Evolutionary conservation across 2,113 vertebrate species (phyloP), one percentile per base, ranked within the genome.

Genomic region (Pampusana beccarii): DNA sequence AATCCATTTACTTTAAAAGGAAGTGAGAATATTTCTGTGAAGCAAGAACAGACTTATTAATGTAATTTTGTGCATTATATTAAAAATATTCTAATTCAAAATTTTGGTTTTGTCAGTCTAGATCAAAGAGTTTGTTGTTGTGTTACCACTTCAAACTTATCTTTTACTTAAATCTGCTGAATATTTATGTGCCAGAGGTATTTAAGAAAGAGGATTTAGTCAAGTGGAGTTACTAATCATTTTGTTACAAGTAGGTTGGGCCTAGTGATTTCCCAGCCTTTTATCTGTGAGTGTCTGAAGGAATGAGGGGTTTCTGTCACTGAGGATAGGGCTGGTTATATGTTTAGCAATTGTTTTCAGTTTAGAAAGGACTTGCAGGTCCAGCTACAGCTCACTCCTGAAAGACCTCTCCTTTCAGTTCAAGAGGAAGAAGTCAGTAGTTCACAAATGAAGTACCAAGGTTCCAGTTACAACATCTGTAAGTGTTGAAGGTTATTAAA

Each of bases 51-150:
- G 79, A 94, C 65, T 21, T 33, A 91, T 14, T 64, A 80, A 8
- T 4, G 23, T 50, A 50, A 50, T 5, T 46, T 79, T 60, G 75
- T 80, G 78, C 9, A 9, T 48, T 42, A 33, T 51, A 83, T 83
- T 65, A 56, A 92, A 78, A 92, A 64, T 60, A 86, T 58, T 93
- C 19, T 75, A 74, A 85, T 88, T 85, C 10, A 78, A 90, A 80
- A 53, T 24, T 74, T 74, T 90, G 8, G 1, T 72, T 94, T 78
- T 36, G 14, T 26, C n/a, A n/a, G 10, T 70, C 40, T 86, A 53
- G 54, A 56, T 86, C 34, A 90, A 90, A 92, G n/a, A 58, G 33
- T 72, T 46, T 84, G 13, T 46, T 93, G 42, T 62, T 82, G 19
- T 71, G 7, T 58, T 88, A 33, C 48, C 40, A 74, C 28, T 61